Percentiles rank a stretch among this genome's conserved stretches.
phyloP scores from a whole-genome alignment of 2,888 invertebrate genomes.

The Embidobia sp. region DNA sequence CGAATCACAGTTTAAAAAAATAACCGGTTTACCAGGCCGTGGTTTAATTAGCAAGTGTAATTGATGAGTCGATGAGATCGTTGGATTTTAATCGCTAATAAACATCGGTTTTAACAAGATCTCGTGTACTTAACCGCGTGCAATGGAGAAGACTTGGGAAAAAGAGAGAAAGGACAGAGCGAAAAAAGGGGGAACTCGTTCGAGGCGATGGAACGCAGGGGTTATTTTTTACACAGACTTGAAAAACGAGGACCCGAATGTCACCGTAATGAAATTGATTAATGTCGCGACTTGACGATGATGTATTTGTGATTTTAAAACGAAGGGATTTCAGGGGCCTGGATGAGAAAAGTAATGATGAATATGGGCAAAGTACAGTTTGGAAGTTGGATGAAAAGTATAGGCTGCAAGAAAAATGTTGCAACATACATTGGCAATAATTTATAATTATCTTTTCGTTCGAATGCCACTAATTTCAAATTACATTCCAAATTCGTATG shows the following conservation, averaged over 20 bases:
- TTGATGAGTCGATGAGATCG: slow-evolving; percentile 23
- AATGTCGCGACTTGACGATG: slow-evolving; percentile 23
- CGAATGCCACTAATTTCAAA: too few species aligned
- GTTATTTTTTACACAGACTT: slow-evolving; percentile 18
- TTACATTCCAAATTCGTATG: too few species aligned
- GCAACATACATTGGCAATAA: too few species aligned
- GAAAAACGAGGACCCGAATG: slow-evolving; percentile 15
- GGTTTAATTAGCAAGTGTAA: slow-evolving; percentile 21
- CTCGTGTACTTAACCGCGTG: not conserved
- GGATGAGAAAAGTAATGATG: too few species aligned
- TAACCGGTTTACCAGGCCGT: slow-evolving; percentile 6
- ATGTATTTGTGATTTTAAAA: slow-evolving; percentile 14
- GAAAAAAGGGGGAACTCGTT: slow-evolving; percentile 10
- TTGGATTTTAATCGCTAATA: slow-evolving; percentile 27
- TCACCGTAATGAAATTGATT: slow-evolving; percentile 30
- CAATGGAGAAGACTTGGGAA: not conserved
- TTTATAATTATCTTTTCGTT: too few species aligned
- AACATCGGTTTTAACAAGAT: slow-evolving; percentile 23
- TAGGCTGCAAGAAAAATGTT: too few species aligned
- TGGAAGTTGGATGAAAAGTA: too few species aligned
- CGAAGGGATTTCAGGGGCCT: not conserved
- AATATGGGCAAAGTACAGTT: too few species aligned
- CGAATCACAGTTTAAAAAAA: not conserved
- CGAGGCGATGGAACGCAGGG: not conserved
- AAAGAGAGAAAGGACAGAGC: too few species aligned